Percentiles rank a stretch among this genome's conserved stretches.
phyloP scores from a whole-genome alignment of 2,888 invertebrate genomes.

The Leptarthrus brevirostris region DNA sequence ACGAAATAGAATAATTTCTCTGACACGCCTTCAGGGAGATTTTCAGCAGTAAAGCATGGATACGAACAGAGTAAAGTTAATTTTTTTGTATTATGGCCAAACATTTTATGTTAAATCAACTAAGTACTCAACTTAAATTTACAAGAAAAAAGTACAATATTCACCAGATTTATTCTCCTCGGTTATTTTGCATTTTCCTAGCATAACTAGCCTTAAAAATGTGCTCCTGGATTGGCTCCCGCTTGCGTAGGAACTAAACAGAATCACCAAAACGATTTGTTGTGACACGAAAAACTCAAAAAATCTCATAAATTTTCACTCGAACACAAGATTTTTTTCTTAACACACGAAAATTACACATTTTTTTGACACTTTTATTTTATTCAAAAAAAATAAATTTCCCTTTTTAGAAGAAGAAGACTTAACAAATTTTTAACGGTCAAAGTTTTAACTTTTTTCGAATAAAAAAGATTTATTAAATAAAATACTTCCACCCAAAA shows the following conservation, averaged over 20 bases:
- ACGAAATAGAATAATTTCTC: not conserved
- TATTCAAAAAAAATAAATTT: not conserved
- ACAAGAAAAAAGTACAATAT: not conserved
- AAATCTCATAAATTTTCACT: conserved; percentile 24
- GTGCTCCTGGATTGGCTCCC: not conserved
- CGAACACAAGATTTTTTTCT: not conserved
- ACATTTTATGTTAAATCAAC: too few relatives aligned
- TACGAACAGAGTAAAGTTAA: too few relatives aligned
- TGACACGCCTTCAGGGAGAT: not conserved
- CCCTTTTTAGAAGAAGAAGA: not conserved
- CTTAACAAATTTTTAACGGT: not conserved
- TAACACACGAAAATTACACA: not conserved
- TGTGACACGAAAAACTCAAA: not conserved
- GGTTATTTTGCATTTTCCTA: conserved; percentile 33
- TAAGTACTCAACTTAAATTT: too few relatives aligned
- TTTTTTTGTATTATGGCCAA: too few relatives aligned
- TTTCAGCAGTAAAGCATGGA: too few relatives aligned
- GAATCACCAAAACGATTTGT: not conserved
- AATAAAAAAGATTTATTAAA: too few relatives aligned
- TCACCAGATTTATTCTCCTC: conserved; percentile 33
- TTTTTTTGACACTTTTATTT: not conserved
- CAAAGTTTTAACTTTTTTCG: too few relatives aligned
- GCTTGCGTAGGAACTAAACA: not conserved
- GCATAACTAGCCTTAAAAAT: conserved; percentile 33
- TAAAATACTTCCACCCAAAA: too few relatives aligned